Base-by-base conservation (phyloP, 2,888 invertebrate species). In the Nymphalis polychloros region DNA sequence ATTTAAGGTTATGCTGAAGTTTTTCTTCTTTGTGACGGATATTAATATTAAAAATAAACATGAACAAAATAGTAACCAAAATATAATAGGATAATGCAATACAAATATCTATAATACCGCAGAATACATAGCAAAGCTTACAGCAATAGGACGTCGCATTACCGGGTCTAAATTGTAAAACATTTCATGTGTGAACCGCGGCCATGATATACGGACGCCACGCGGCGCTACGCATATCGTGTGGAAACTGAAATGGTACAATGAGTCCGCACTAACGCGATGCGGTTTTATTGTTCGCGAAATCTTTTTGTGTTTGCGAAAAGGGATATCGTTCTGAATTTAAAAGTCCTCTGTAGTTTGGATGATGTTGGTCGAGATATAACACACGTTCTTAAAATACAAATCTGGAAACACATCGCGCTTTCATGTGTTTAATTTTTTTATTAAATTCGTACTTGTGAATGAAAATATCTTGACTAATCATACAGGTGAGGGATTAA, bases 221-320 rank as follows among this genome's bases (percentile, higher is more conserved):
- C 64, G 53, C 64, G 63, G 48, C 50, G 63, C 48, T 64, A 55
- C 64, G 64, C 60, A 64, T 55, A 57, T 68, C 68, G 68, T 53
- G 59, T 59, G 68, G 59, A 64, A 68, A 67, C 63, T 67, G 67
- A 62, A 67, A 67, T 49, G 61, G 60, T 19, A 57, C 55, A 67
- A 67, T 61, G 66, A 31, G 61, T 66, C 61, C 66, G 55, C 66
- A 61, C 65, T 66, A 60, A 66, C 66, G 61, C 55, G 61, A 23
- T 61, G 61, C 61, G 66, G 62, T 61, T 67, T 55, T 67, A 67
- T 67, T 67, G 66, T 62, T 67, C 1, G 48, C 7, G 41, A 62
- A 49, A 53, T 61, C 60, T 41, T 60, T 65, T 65, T 65, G 6
- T 46, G 50, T 52, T 59, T 55, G 20, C 20, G 31, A 35, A 48